Evolutionary conservation across 1,140 invertebrate genomes (phyloP).

Genomic region (Spodoptera litura): DNA sequence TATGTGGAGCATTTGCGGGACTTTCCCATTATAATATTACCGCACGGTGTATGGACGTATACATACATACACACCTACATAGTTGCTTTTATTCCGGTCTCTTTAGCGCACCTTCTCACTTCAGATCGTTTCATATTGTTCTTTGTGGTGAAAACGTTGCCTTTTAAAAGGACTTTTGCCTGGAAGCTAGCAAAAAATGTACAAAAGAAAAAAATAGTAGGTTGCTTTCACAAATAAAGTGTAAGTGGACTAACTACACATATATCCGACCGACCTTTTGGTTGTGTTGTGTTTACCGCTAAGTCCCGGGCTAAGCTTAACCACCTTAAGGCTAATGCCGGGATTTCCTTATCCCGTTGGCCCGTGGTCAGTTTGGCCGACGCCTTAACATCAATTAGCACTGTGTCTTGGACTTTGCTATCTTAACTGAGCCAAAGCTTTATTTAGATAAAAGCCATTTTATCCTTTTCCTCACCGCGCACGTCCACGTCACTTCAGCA

Average conservation of each 20-base stretch:
- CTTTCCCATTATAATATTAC: conserved; percentile 34
- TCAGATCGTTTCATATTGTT: conserved; percentile 23
- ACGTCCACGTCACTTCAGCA: neutral
- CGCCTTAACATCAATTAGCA: conserved; percentile 53
- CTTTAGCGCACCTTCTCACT: conserved; percentile 8
- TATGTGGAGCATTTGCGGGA: conserved; percentile 25
- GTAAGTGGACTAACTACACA: conserved; percentile 29
- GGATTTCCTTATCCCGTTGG: conserved; percentile 53
- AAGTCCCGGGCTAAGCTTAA: conserved; percentile 50
- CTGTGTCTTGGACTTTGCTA: conserved; percentile 46
- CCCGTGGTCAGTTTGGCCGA: conserved; percentile 44
- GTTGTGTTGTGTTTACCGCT: conserved; percentile 46
- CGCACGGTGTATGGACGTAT: neutral
- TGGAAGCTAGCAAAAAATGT: conserved; percentile 5
- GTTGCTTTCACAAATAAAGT: conserved; percentile 25
- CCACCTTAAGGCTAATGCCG: conserved; percentile 54
- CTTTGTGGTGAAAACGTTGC: conserved; percentile 1
- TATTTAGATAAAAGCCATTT: conserved; percentile 36
- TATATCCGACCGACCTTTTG: conserved; percentile 38
- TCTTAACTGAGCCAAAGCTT: conserved; percentile 33
- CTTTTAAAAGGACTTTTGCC: conserved; percentile 1
- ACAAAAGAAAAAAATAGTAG: conserved; percentile 20
- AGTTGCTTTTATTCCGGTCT: conserved; percentile 9
- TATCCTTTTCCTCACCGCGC: conserved; percentile 12
- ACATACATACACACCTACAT: neutral